Evolutionary conservation across 1,140 invertebrate species (phyloP).

Genomic region (Muscidifurax raptorellus): DNA sequence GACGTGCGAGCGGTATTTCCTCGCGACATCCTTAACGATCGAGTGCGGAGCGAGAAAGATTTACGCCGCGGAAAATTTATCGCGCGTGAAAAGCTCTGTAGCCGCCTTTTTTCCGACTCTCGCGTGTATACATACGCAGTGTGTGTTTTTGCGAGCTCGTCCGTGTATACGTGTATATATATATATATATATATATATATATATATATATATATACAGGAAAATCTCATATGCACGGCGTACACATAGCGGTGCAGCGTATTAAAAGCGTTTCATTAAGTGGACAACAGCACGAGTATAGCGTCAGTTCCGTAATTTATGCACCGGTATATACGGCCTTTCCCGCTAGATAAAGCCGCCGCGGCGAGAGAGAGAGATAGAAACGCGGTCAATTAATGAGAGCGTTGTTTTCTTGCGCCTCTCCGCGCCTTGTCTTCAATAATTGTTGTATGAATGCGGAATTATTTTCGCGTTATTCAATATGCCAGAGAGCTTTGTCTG

Average conservation of each 20-base stretch:
- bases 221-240: too few species aligned
- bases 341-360: too few species aligned
- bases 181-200: too few species aligned
- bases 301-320: constrained; percentile 22
- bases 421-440: too few species aligned
- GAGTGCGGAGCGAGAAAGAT: not conserved
- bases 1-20: too few species aligned
- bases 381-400: constrained; percentile 19
- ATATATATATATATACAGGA: too few species aligned
- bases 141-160: too few species aligned
- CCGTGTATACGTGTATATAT: too few species aligned
- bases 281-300: constrained; percentile 23
- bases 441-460: too few species aligned
- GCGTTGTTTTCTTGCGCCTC: constrained; percentile 10
- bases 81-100: not conserved
- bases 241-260: not conserved
- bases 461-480: too few species aligned
- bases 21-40: not conserved
- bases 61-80: not conserved
- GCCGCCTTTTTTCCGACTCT: not conserved
- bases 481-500: too few species aligned
- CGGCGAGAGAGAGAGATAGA: not conserved
- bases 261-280: constrained; percentile 15
- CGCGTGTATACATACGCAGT: too few species aligned
- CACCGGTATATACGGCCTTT: not conserved